Base-by-base conservation (phyloP, 2,888 invertebrate species). In the Lymantria monacha region DNA sequence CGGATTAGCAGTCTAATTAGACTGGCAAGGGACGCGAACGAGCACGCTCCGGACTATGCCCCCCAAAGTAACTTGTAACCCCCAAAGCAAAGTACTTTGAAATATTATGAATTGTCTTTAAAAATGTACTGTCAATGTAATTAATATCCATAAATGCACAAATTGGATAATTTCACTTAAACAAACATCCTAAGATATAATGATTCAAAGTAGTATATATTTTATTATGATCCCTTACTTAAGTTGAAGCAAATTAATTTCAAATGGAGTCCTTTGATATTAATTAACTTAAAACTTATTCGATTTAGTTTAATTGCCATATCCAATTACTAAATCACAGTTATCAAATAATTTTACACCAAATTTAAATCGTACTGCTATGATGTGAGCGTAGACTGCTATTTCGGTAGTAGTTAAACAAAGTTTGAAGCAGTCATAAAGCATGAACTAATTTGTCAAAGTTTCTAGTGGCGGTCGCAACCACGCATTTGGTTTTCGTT, bases 381-480 rank as follows among this genome's bases (percentile, higher is more conserved):
- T 61, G 54, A 61, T 60, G 63, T 59, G 66, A 61, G 61, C 59
- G 48, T 59, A 61, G 59, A 69, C 53, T 44, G 51, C 53, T 60
- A 49, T 72, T 69, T 59, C 61, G 63, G 66, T 65, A 68, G 67
- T 61, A 64, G 69, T 63, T 71, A 64, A 73, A 71, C 74, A 69
- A 80, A 81, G 73, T 83, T 84, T 70, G 69, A 59, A 71, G 70
- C 64, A 69, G 76, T 74, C 74, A 79, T 85, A 82, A 84, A 85
- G 75, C 80, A 81, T 77, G 74, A 81, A 85, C 81, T 85, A 85
- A 85, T 87, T 86, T 86, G 85, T 85, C 85, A 83, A 81, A 85
- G 79, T 83, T 79, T 71, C 71, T 72, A 68, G 74, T 74, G 74
- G 69, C 72, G 71, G 69, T 66, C 63, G 69, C 66, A 66, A 74